phyloP scores from a whole-genome alignment of 2,888 invertebrate species.

The Phorcus lineatus region DNA sequence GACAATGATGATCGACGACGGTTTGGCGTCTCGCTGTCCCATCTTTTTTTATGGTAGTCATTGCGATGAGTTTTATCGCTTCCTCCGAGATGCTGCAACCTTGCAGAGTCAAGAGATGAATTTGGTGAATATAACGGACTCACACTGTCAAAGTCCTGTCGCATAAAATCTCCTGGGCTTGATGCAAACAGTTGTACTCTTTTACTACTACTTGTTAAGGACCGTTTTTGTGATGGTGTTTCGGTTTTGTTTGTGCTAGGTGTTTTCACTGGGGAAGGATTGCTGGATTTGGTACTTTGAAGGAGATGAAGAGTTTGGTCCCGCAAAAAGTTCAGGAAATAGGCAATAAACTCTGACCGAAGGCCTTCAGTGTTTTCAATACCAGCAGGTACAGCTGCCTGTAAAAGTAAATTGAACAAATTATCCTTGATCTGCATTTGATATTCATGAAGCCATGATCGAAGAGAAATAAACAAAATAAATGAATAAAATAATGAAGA shows the following conservation, averaged over 20 bases:
- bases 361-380: slow-evolving; percentile 46
- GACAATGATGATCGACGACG: slow-evolving; percentile 23
- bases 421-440: too few relatives aligned
- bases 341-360: slow-evolving; percentile 66
- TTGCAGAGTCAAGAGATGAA: slow-evolving; percentile 41
- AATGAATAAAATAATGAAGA: too few relatives aligned
- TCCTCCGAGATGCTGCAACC: slow-evolving; percentile 19
- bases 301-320: slow-evolving; percentile 65
- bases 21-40: background rate
- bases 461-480: too few relatives aligned
- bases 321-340: slow-evolving; percentile 66
- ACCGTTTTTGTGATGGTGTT: slow-evolving; percentile 34
- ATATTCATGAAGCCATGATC: too few relatives aligned
- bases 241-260: slow-evolving; percentile 55
- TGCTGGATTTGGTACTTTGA: slow-evolving; percentile 59
- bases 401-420: background rate
- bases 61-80: background rate
- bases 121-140: slow-evolving; percentile 51
- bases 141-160: background rate
- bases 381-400: slow-evolving; percentile 39
- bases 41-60: background rate
- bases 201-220: slow-evolving; percentile 40
- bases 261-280: slow-evolving; percentile 67
- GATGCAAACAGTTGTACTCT: slow-evolving; percentile 61
- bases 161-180: slow-evolving; percentile 49